Evolutionary conservation across 2,888 invertebrate genomes (phyloP).

Genomic region (Heliconius aoede): DNA sequence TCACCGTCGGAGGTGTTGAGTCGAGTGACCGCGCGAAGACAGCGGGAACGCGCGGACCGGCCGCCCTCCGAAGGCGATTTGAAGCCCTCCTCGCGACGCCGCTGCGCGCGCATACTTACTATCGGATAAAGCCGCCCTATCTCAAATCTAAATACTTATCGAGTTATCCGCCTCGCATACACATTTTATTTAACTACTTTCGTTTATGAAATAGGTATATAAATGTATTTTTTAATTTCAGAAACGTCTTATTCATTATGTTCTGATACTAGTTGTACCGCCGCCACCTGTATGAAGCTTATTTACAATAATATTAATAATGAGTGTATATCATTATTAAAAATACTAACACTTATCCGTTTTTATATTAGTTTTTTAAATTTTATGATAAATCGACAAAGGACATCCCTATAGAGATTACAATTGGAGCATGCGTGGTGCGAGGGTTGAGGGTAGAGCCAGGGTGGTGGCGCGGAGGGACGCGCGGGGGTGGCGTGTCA

Average conservation of each 20-base stretch:
- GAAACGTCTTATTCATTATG: neutral
- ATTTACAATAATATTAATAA: neutral
- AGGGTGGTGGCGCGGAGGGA: conserved; percentile 66
- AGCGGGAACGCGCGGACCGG: conserved; percentile 71
- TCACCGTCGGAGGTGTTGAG: conserved; percentile 69
- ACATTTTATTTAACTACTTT: conserved; percentile 70
- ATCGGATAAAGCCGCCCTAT: conserved; percentile 79
- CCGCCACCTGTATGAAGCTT: neutral
- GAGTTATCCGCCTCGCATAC: conserved; percentile 72
- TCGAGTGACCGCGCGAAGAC: conserved; percentile 61
- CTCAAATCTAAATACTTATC: conserved; percentile 74
- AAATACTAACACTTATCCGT: neutral
- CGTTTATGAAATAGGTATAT: conserved; percentile 56
- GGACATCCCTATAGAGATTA: conserved; percentile 82
- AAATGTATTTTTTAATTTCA: conserved; percentile 32
- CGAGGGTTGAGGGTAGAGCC: conserved; percentile 76
- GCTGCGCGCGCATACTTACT: conserved; percentile 77
- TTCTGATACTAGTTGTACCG: neutral
- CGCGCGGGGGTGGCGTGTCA: conserved; percentile 53
- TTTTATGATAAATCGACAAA: conserved; percentile 65
- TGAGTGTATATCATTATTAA: neutral
- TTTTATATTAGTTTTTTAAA: conserved; percentile 15
- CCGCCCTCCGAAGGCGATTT: conserved; percentile 81
- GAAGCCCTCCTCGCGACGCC: conserved; percentile 79
- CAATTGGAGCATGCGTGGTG: conserved; percentile 84